Base-by-base conservation (phyloP, 2,888 invertebrate species). In the Limnephilus lunatus region DNA sequence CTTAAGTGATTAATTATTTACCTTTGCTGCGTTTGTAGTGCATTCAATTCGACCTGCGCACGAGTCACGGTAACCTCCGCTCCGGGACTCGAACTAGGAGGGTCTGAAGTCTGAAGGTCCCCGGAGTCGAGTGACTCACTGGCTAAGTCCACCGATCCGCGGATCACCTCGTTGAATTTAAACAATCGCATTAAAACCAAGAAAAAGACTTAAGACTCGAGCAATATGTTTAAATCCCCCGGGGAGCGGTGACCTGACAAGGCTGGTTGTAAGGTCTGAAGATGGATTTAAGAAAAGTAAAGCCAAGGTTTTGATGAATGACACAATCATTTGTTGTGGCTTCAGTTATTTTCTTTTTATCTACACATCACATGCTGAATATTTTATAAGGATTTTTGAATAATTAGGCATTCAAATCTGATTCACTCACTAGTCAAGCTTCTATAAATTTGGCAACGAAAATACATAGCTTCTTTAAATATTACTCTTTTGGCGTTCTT, bases 101-200 rank as follows among this genome's bases (percentile, higher is more conserved):
- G 68, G 68, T 25, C 25, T 68, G 68, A 53, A 44, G 68, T 25
- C 25, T 68, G 68, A 53, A 48, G 48, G 44, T 86, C 87, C 19
- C 31, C 53, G 7, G 39, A 31, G 48, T 87, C 48, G 53, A 14
- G 53, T 83, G 83, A 83, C 53, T 53, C 87, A 48, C 7, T 68
- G 68, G 11, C 68, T n/a, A 68, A 68, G 68, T 39, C 39, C 87
- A 53, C 48, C 15, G 53, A 48, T 68, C 31, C 31, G 87, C 87
- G 48, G 48, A 48, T 87, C 53, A 44, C 44, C 35, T 44, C n/a
- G 48, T 44, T 48, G n/a, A 86, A 48, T 86, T 48, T 30, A 86
- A 39, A 44, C 86, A 86, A 48, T 48, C 48, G 86, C 39, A 86
- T 86, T 86, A 48, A 86, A 44, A 86, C n/a, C 68, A 68, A 68